A percentile compares a stretch with the other conserved stretches of the same genome.
Conservation (phyloP, 2,113 vertebrate genomes). For the Cephalopterus ornatus region DNA sequence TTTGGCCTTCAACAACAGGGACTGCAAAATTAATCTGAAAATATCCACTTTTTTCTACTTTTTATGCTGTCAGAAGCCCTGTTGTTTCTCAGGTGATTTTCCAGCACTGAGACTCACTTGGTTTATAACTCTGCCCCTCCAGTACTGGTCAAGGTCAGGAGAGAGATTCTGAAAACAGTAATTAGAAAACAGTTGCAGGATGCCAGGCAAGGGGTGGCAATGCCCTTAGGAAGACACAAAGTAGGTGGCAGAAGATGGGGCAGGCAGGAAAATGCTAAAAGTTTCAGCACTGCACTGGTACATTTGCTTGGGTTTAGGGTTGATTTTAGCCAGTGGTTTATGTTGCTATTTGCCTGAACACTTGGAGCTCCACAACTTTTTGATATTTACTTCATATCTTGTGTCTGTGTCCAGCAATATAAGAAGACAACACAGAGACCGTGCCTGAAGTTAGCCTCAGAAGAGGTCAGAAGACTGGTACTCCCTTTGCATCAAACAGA, state of each 20-base stretch:
- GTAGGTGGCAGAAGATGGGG: not conserved
- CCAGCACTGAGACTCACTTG: not conserved
- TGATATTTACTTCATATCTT: not conserved
- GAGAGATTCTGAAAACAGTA: not conserved
- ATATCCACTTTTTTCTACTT: not conserved
- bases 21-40: conserved; percentile 29
- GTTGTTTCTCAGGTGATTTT: not conserved
- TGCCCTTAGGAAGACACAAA: not conserved
- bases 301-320: not conserved
- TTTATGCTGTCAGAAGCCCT: not conserved
- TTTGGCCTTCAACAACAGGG: conserved; percentile 12
- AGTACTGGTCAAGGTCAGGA: not conserved
- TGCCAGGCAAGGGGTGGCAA: not conserved
- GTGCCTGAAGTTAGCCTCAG: not conserved
- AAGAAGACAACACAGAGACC: not conserved
- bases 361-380: not conserved
- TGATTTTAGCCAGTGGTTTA: not conserved
- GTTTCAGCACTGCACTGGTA: not conserved
- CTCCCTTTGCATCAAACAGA: not conserved
- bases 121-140: not conserved
- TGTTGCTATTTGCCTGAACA: not conserved
- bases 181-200: not conserved
- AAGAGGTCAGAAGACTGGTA: not conserved
- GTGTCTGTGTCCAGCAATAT: not conserved
- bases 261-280: not conserved